Conservation (phyloP, 2,113 vertebrate genomes). For the Halichoerus grypus region DNA sequence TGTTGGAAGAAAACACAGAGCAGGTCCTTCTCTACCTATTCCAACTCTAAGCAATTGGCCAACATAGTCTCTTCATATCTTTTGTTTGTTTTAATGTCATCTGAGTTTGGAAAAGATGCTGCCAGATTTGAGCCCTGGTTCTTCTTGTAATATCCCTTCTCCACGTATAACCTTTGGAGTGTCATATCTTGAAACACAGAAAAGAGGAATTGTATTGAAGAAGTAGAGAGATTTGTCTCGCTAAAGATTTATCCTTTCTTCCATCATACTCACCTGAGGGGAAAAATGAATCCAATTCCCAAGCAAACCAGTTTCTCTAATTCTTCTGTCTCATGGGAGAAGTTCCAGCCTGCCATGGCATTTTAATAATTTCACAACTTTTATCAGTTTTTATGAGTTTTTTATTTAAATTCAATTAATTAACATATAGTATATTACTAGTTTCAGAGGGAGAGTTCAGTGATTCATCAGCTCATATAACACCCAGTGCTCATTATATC, state of each 20-base stretch:
- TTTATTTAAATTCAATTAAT: neutral
- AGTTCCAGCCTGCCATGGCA: neutral
- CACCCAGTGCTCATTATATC: neutral
- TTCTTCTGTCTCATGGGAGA: neutral
- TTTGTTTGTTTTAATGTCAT: neutral
- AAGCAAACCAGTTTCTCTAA: neutral
- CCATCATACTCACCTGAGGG: neutral
- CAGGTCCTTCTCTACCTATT: neutral
- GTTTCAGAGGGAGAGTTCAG: neutral
- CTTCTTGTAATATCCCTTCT: neutral
- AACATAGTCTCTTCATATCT: neutral
- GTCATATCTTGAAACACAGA: neutral
- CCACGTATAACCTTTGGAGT: neutral
- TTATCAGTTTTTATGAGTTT: constrained; percentile 36
- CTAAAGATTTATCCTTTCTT: neutral
- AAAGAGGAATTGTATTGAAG: neutral
- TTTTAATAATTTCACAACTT: constrained; percentile 12
- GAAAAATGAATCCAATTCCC: neutral
- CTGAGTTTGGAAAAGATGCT: neutral
- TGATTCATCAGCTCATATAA: neutral
- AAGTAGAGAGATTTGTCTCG: neutral
- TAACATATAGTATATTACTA: neutral
- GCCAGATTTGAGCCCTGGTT: neutral
- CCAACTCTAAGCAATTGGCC: neutral
- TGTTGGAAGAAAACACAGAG: neutral